Base-by-base conservation (phyloP, 2,797 vertebrate genomes). In the Bryconaethiops microstoma region DNA sequence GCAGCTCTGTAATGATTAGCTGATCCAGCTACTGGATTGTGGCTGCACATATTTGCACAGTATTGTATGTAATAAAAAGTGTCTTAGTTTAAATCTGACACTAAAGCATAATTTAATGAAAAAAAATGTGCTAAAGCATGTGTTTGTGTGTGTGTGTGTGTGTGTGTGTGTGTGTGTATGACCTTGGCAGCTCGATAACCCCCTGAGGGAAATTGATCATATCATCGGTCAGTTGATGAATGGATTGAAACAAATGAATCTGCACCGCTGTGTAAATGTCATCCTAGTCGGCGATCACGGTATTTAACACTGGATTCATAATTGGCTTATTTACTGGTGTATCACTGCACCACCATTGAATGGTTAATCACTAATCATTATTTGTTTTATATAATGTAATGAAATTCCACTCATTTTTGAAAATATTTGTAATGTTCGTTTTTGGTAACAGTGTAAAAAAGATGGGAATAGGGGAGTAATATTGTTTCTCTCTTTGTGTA, bases 241-340 rank as follows among this genome's bases (percentile, higher is more conserved):
- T 54, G 98, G 98, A 0, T 90, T 99, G 87, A 99, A 99, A 84
- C 98, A 99, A 83, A 90, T 98, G 92, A 96, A 96, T 81, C 94
- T 99, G 9, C 97, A 99, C 80, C 96, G 96, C 76, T 99, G 98
- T 84, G 95, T 97, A 74, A 99, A 99, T 62, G 92, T 99, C 90
- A 96, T 99, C 90, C 92, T 99, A 74, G 97, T 99, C 8, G 97
- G 97, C 78, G 98, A 99, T 83, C 98, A 99, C 4, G 98, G 98
- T 98, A 95, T 83, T 55, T 0, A 65, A 40, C 7, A n/a, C n/a
- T n/a, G n/a, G n/a, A n/a, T n/a, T n/a, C n/a, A n/a, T n/a, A n/a
- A n/a, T n/a, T n/a, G n/a, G n/a, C n/a, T n/a, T n/a, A n/a, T n/a
- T n/a, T n/a, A n/a, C n/a, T n/a, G n/a, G n/a, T n/a, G n/a, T n/a